Percentiles rank a stretch among this genome's conserved stretches.
These are phyloP conservation scores for Watsonalla cultraria DNA, from an alignment of 2,888 invertebrate species.

Conservation along the genomic window DNA sequence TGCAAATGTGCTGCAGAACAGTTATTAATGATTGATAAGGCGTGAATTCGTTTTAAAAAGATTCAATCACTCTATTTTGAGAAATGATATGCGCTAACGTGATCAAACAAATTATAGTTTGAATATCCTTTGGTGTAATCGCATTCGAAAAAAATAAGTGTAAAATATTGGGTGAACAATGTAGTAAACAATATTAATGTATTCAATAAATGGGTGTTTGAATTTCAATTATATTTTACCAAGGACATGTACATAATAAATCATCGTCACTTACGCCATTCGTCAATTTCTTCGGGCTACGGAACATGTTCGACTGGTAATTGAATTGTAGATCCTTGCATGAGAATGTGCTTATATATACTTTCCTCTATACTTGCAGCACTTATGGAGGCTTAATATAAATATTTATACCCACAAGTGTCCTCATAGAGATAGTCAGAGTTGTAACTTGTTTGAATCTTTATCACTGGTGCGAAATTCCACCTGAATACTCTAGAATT, in stretches of 20 bases:
- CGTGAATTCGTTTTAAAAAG: not conserved
- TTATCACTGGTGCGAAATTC: no score
- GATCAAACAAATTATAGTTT: conserved; percentile 2
- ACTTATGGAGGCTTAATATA: no score
- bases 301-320: conserved; percentile 69
- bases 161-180: conserved; percentile 32
- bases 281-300: conserved; percentile 61
- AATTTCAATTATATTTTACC: conserved; percentile 54
- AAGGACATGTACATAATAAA: conserved; percentile 76
- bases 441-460: no score
- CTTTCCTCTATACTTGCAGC: not conserved
- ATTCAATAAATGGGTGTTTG: conserved; percentile 56
- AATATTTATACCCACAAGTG: no score
- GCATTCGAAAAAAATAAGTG: conserved; percentile 21
- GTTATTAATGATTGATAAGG: not conserved
- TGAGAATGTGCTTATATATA: not conserved
- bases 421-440: no score
- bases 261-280: conserved; percentile 61
- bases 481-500: no score
- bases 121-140: conserved; percentile 26
- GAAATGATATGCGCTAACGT: not conserved
- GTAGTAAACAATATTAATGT: conserved; percentile 34
- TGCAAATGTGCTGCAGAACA: not conserved
- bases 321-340: conserved; percentile 19
- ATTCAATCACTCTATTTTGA: not conserved